Evolutionary conservation across 2,797 vertebrate genomes (phyloP).

Genomic region (Acrossocheilus fasciatus): DNA sequence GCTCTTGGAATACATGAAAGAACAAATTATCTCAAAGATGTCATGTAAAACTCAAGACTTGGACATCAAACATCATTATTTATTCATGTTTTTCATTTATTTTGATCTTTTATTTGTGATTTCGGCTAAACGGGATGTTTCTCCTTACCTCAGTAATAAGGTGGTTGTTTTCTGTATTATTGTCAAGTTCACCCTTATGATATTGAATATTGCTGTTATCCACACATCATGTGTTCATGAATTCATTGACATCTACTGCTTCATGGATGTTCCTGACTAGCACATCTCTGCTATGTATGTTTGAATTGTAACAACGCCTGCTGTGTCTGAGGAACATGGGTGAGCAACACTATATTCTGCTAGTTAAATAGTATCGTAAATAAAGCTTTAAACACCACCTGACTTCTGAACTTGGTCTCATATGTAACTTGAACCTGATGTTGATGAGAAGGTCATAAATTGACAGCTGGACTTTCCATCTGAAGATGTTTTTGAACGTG

Average conservation of each 20-base stretch:
- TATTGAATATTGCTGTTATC: neutral
- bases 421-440: neutral
- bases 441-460: neutral
- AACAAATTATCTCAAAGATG: neutral
- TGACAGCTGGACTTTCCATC: neutral
- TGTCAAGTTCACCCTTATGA: neutral
- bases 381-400: conserved; percentile 12
- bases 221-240: conserved; percentile 1
- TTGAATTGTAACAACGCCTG: neutral
- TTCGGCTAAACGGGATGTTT: conserved; percentile 5
- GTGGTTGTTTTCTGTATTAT: conserved; percentile 3
- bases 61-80: conserved; percentile 3
- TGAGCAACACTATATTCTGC: conserved; percentile 7
- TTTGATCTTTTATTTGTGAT: neutral
- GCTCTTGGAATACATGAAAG: neutral
- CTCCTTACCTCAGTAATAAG: conserved; percentile 17
- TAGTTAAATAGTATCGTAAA: conserved; percentile 32
- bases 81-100: neutral
- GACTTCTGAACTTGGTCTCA: neutral
- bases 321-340: neutral
- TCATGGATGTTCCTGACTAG: neutral
- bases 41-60: neutral
- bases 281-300: neutral
- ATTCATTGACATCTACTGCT: neutral
- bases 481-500: neutral